A percentile compares a stretch with the other conserved stretches of the same genome.
Conservation (phyloP, 2,797 vertebrate species). For the Fundulus diaphanus region DNA sequence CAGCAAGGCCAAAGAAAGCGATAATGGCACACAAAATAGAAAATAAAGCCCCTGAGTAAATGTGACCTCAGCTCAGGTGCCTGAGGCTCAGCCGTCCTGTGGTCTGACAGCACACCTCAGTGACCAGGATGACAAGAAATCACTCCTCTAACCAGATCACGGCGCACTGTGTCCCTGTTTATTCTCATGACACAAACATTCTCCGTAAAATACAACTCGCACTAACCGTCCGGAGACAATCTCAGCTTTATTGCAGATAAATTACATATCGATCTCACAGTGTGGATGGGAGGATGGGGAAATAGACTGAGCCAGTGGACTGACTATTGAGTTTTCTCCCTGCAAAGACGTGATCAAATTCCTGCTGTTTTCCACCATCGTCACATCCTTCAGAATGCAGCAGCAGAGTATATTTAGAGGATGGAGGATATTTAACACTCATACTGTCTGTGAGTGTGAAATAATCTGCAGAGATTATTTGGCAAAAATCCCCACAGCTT, state of each 20-base stretch:
- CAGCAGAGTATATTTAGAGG: neutral
- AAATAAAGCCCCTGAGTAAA: neutral
- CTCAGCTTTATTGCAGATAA: slow-evolving; percentile 67
- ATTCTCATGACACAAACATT: slow-evolving; percentile 13
- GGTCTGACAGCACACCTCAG: slow-evolving; percentile 8
- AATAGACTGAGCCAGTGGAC: slow-evolving; percentile 48
- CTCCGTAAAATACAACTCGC: slow-evolving; percentile 23
- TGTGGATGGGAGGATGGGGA: slow-evolving; percentile 21
- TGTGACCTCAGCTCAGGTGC: slow-evolving; percentile 8
- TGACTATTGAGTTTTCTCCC: slow-evolving; percentile 65
- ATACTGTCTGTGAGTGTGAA: slow-evolving; percentile 1
- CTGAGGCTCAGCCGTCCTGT: slow-evolving; percentile 1
- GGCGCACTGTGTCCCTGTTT: slow-evolving; percentile 8
- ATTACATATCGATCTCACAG: slow-evolving; percentile 65
- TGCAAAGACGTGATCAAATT: slow-evolving; percentile 52
- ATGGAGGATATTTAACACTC: slow-evolving; percentile 17
- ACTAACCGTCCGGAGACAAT: slow-evolving; percentile 41
- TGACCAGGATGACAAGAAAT: slow-evolving; percentile 16
- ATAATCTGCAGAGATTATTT: slow-evolving; percentile 8
- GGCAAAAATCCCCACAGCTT: neutral
- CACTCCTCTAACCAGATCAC: slow-evolving; percentile 33
- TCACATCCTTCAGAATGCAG: slow-evolving; percentile 6
- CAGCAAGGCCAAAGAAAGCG: neutral
- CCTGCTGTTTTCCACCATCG: slow-evolving; percentile 24
- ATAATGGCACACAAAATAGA: neutral